A percentile compares a stretch with the other conserved stretches of the same genome.
Evolutionary conservation across 1,140 invertebrate genomes (phyloP).

Genomic region (Cydia pomonella): DNA sequence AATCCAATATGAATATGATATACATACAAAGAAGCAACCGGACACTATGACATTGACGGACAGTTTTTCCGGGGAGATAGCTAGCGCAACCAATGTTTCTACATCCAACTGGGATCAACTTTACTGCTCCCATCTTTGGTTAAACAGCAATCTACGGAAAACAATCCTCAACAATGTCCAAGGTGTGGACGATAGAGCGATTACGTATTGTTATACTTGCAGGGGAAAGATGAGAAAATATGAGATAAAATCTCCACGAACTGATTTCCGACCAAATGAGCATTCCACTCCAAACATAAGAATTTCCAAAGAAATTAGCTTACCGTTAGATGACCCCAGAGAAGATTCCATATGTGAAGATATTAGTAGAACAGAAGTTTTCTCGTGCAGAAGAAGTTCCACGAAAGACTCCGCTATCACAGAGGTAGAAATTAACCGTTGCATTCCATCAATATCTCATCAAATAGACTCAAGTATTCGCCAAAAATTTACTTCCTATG

Average conservation of each 20-base stretch:
- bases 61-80: conserved; percentile 37
- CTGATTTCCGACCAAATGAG: conserved; percentile 60
- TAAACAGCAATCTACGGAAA: conserved; percentile 60
- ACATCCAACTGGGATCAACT: conserved; percentile 49
- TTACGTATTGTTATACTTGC: conserved; percentile 69
- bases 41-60: conserved; percentile 49
- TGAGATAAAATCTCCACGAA: conserved; percentile 58
- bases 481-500: conserved; percentile 65
- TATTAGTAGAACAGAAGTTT: conserved; percentile 31
- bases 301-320: conserved; percentile 40
- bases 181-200: conserved; percentile 49
- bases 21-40: conserved; percentile 30
- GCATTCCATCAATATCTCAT: conserved; percentile 75
- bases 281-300: conserved; percentile 74
- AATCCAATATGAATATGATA: conserved; percentile 13
- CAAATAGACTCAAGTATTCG: conserved; percentile 67
- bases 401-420: conserved; percentile 35
- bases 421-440: conserved; percentile 44
- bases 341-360: conserved; percentile 36
- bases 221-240: conserved; percentile 74
- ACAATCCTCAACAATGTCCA: conserved; percentile 52
- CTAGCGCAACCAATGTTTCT: conserved; percentile 41
- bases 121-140: conserved; percentile 69
- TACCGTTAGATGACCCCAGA: conserved; percentile 35
- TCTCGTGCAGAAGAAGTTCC: conserved; percentile 34